Evolutionary conservation across 1,140 invertebrate species (phyloP).

Genomic region (Antheraea pernyi): DNA sequence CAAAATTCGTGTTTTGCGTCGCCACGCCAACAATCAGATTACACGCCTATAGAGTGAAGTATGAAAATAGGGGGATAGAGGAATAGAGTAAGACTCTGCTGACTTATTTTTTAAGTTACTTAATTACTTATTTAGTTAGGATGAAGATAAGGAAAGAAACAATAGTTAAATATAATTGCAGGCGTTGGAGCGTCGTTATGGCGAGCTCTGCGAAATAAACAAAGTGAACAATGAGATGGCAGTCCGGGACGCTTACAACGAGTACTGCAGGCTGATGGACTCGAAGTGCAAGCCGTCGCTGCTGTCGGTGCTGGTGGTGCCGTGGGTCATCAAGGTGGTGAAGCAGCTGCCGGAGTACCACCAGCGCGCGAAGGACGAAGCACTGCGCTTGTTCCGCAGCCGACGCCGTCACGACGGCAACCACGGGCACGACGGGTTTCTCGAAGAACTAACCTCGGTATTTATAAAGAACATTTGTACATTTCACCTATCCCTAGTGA

Average conservation of each 20-base stretch:
- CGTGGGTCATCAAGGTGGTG: constrained; percentile 11
- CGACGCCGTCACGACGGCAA: neutral
- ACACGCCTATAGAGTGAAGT: too few species aligned
- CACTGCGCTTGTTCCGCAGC: neutral
- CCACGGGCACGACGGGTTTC: neutral
- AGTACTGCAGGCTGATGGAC: constrained; percentile 14
- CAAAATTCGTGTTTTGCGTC: too few species aligned
- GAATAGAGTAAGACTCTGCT: too few species aligned
- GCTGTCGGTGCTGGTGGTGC: constrained; percentile 5
- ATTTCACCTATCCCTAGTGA: too few species aligned
- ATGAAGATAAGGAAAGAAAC: too few species aligned
- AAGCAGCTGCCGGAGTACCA: constrained; percentile 11
- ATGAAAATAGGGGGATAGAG: too few species aligned
- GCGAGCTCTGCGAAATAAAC: constrained; percentile 3
- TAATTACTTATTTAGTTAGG: too few species aligned
- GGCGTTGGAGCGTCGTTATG: neutral
- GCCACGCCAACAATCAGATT: too few species aligned
- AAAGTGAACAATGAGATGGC: neutral
- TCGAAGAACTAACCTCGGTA: neutral
- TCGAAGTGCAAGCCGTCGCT: constrained; percentile 10
- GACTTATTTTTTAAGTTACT: too few species aligned
- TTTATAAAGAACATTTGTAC: neutral
- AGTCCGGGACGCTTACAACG: constrained; percentile 2
- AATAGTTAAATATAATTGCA: neutral
- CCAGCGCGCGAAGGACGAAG: neutral